Conservation (phyloP, 2,888 invertebrate genomes). For the Drosophila rellima region DNA sequence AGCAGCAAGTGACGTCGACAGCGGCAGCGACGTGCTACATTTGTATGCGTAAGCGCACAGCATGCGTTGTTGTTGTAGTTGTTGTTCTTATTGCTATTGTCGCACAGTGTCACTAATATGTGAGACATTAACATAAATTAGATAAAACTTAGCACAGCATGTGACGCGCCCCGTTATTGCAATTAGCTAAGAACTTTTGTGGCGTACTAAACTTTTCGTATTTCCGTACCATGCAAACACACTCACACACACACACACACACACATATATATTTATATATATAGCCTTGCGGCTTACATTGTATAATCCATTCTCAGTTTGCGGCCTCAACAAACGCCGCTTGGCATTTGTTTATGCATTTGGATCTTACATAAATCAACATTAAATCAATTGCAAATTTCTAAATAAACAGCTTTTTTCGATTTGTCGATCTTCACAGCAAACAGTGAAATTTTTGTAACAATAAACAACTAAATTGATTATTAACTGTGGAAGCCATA, state of each 20-base stretch:
- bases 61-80: conserved; percentile 21
- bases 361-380: conserved; percentile 59
- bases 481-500: conserved; percentile 61
- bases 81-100: conserved; percentile 23
- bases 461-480: conserved; percentile 75
- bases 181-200: conserved; percentile 45
- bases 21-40: conserved; percentile 5
- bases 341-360: conserved; percentile 37
- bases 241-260: conserved; percentile 9
- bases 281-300: conserved; percentile 24
- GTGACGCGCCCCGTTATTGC: conserved; percentile 25
- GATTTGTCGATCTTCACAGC: conserved; percentile 43
- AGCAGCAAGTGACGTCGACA: conserved; percentile 25
- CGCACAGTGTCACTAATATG: conserved; percentile 48
- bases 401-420: conserved; percentile 45
- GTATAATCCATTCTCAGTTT: conserved; percentile 32
- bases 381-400: conserved; percentile 37
- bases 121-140: conserved; percentile 65
- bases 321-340: conserved; percentile 13
- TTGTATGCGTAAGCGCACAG: conserved; percentile 27
- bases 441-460: conserved; percentile 56
- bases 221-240: conserved; percentile 31
- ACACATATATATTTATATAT: not conserved
- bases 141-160: conserved; percentile 29
- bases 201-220: conserved; percentile 34